These are phyloP conservation scores for Rhopalosiphum maidis DNA, from an alignment of 1,140 invertebrate genomes.

Conservation along the genomic window DNA sequence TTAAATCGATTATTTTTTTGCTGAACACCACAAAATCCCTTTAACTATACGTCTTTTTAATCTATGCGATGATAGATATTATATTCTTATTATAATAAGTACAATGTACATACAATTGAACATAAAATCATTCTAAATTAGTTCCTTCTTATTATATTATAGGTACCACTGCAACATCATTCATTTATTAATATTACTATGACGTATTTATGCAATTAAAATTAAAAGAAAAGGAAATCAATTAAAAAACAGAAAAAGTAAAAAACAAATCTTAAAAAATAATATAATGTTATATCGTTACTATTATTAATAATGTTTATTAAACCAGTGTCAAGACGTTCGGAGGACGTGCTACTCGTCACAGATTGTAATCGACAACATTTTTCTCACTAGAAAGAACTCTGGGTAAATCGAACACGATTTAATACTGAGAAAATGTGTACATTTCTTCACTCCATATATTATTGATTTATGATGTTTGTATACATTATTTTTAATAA, in stretches of 20 bases:
- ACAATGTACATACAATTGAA: background rate
- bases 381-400: background rate
- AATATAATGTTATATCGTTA: background rate
- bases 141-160: background rate
- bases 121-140: background rate
- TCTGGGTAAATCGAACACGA: background rate
- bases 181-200: background rate
- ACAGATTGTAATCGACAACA: background rate
- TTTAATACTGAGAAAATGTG: background rate
- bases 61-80: no score
- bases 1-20: no score
- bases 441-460: background rate
- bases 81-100: no score
- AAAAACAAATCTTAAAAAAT: background rate
- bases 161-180: background rate
- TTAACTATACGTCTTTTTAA: no score
- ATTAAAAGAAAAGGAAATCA: background rate
- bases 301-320: background rate
- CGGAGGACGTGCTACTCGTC: background rate
- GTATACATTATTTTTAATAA: background rate
- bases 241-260: background rate
- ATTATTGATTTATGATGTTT: background rate
- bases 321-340: background rate
- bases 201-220: background rate
- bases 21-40: no score